Evolutionary conservation across 2,113 vertebrate species (phyloP), one percentile per base, ranked within the genome.

Genomic region (Fulica atra): DNA sequence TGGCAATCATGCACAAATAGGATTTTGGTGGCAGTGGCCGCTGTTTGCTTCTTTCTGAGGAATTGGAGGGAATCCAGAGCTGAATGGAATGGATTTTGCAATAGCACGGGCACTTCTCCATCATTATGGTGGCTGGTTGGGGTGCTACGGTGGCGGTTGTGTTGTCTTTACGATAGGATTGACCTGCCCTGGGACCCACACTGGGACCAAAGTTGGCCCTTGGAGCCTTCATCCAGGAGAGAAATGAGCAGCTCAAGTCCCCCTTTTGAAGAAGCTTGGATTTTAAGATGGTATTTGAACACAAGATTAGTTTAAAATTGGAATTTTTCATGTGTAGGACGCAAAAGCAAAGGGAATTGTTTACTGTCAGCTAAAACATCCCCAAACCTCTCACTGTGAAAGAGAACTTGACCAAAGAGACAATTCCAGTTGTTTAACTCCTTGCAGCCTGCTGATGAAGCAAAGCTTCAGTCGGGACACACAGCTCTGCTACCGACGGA

Each of bases 71-170:
- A 94, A 94, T 10, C 70, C 81, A 18, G 11, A 21, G 38, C 53
- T 6, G 38, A 33, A 20, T 53, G 6, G 81, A 31, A 48, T 1
- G 63, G 68, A 5, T 53, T 83, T 44, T 50, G 69, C 77, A 19
- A 11, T 3, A 31, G 46, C 2, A 0, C 0, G 6, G 80, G 48
- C 74, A 7, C 19, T 18, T 6, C 42, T 59, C 85, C 71, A 15
- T 46, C 83, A 0, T 4, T 5, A 23, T 10, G 2, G 64, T 2
- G 2, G n/a, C 69, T 4, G 29, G 24, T 12, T 0, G 16, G 5
- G 76, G 16, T 0, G 4, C 59, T n/a, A 4, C 0, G 6, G 56
- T 1, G 16, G 57, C 35, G 72, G 50, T 2, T 9, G 0, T 4
- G 82, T 28, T 42, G 63, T 76, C 28, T 69, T 40, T 33, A 18